Evolutionary conservation across 2,113 vertebrate species (phyloP).

Genomic region (Hippopotamus amphibius): DNA sequence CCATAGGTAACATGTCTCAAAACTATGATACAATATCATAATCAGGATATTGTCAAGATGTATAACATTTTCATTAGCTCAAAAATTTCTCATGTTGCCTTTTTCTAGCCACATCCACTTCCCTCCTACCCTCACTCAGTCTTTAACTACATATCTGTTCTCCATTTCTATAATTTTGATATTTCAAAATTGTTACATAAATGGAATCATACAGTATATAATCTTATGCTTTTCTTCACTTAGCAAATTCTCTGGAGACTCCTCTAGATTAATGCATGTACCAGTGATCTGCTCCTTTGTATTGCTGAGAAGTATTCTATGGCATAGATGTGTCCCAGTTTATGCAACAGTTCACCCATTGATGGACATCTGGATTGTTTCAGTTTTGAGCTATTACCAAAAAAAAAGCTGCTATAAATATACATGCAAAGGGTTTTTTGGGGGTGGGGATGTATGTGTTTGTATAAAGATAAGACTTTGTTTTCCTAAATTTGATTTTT

Average conservation of each 20-base stretch:
- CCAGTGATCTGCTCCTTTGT: not conserved
- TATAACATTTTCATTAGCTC: not conserved
- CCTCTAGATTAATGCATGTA: not conserved
- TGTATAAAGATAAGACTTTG: not conserved
- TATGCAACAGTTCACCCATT: not conserved
- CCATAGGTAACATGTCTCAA: not conserved
- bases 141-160: not conserved
- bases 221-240: not conserved
- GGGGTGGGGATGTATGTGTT: no score
- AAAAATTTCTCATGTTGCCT: not conserved
- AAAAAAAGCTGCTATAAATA: not conserved
- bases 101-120: not conserved
- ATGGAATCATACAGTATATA: not conserved
- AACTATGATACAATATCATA: not conserved
- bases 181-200: not conserved
- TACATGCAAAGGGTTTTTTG: rapidly evolving
- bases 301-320: not conserved
- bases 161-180: not conserved
- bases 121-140: not conserved
- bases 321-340: not conserved
- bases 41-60: not conserved
- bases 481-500: not conserved
- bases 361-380: not conserved
- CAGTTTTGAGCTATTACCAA: not conserved
- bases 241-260: not conserved